Conservation (phyloP, 2,113 vertebrate species). For the Ailuropoda melanoleuca region DNA sequence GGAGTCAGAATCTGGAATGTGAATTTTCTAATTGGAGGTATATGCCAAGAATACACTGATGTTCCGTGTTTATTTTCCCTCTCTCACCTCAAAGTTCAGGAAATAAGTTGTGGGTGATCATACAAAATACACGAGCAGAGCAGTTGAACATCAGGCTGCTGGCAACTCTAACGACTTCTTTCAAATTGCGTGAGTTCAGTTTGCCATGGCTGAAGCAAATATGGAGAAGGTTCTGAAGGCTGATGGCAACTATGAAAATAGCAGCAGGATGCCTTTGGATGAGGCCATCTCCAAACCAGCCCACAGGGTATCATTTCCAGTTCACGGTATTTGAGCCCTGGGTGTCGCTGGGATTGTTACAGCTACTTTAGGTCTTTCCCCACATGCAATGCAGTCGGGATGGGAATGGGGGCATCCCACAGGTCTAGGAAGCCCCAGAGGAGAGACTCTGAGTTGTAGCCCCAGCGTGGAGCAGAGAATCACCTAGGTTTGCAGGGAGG, state of each 20-base stretch:
- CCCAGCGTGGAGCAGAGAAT: background rate
- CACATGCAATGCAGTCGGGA: background rate
- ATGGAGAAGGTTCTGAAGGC: background rate
- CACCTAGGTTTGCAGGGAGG: background rate
- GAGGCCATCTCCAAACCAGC: background rate
- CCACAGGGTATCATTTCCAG: background rate
- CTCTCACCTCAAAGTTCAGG: constrained; percentile 22
- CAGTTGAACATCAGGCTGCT: background rate
- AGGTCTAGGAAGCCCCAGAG: background rate
- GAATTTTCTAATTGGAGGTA: background rate
- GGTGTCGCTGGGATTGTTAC: background rate
- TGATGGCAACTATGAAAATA: background rate
- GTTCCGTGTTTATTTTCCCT: constrained; percentile 27
- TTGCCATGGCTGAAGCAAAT: background rate
- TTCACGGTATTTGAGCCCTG: background rate
- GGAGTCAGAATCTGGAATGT: background rate
- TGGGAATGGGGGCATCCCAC: background rate
- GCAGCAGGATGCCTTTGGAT: background rate
- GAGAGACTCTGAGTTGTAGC: background rate
- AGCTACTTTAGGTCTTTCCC: background rate
- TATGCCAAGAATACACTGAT: background rate
- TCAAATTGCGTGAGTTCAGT: background rate
- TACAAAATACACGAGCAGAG: background rate
- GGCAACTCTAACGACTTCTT: background rate
- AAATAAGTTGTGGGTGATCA: background rate